Conservation (phyloP, 2,888 invertebrate genomes). For the Coelinius sp. region DNA sequence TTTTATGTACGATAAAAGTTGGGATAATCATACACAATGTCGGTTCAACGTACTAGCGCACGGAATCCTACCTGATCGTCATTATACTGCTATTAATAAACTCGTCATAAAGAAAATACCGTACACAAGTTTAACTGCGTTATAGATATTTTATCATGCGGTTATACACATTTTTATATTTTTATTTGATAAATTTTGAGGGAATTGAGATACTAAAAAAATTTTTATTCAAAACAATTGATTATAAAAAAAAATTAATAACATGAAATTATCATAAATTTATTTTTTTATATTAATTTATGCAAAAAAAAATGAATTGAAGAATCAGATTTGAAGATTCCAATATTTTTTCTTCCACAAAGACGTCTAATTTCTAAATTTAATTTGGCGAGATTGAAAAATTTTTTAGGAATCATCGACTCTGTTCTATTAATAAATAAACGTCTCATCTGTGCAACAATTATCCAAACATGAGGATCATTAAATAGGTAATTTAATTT, state of each 20-base stretch:
- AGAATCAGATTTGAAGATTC: background rate
- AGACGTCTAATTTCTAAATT: background rate
- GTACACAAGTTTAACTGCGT: background rate
- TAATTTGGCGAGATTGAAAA: background rate
- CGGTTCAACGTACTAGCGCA: slow-evolving; percentile 55
- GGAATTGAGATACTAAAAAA: too few relatives aligned
- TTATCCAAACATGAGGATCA: background rate
- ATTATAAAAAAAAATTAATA: too few relatives aligned
- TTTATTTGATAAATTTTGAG: too few relatives aligned
- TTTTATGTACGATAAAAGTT: background rate
- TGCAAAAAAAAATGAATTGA: too few relatives aligned
- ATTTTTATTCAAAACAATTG: too few relatives aligned
- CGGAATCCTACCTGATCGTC: slow-evolving; percentile 57
- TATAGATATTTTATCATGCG: background rate
- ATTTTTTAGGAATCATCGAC: background rate
- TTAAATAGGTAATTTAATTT: background rate
- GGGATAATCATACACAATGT: slow-evolving; percentile 37
- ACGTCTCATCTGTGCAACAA: background rate
- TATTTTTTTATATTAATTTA: too few relatives aligned
- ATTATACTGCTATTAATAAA: slow-evolving; percentile 59
- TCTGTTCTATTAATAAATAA: background rate
- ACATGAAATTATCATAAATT: too few relatives aligned
- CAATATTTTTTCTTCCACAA: background rate
- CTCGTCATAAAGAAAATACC: slow-evolving; percentile 43
- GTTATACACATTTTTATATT: background rate